Evolutionary conservation across 1,140 invertebrate genomes (phyloP).

Genomic region (Periplaneta americana): DNA sequence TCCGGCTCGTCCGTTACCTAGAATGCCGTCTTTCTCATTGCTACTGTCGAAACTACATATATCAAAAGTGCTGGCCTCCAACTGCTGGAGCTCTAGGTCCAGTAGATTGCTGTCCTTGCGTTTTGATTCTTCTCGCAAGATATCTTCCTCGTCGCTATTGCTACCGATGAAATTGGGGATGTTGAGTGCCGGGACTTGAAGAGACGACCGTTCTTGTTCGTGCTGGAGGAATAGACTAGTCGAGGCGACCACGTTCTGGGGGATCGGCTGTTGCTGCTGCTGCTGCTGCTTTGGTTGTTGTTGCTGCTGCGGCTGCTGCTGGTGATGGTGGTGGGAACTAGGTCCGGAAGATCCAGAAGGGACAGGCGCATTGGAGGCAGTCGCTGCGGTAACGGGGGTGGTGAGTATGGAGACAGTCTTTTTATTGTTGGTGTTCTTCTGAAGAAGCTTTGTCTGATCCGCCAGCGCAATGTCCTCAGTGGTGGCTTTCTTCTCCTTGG

Average conservation of each 20-base stretch:
- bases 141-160: constrained; percentile 9
- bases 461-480: constrained; percentile 25
- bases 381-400: not conserved
- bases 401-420: constrained; percentile 36
- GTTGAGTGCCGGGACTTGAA: not conserved
- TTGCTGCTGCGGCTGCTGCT: not conserved
- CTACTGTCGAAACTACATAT: constrained; percentile 1
- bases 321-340: not conserved
- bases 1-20: not conserved
- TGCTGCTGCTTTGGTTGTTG: not conserved
- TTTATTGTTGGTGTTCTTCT: constrained; percentile 27
- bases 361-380: constrained; percentile 13
- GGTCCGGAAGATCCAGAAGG: constrained; percentile 30
- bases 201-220: constrained; percentile 18
- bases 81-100: not conserved
- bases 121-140: not conserved
- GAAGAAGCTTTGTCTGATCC: constrained; percentile 25
- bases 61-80: constrained; percentile 3
- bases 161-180: constrained; percentile 5
- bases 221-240: constrained; percentile 22
- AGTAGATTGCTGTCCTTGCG: not conserved
- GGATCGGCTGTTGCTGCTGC: not conserved
- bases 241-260: constrained; percentile 24
- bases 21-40: not conserved
- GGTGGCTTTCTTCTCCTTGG: constrained; percentile 38